Percentiles rank a stretch among this genome's conserved stretches.
Evolutionary conservation across 1,140 invertebrate genomes (phyloP).

Genomic region (Lordiphosa stackelbergi): DNA sequence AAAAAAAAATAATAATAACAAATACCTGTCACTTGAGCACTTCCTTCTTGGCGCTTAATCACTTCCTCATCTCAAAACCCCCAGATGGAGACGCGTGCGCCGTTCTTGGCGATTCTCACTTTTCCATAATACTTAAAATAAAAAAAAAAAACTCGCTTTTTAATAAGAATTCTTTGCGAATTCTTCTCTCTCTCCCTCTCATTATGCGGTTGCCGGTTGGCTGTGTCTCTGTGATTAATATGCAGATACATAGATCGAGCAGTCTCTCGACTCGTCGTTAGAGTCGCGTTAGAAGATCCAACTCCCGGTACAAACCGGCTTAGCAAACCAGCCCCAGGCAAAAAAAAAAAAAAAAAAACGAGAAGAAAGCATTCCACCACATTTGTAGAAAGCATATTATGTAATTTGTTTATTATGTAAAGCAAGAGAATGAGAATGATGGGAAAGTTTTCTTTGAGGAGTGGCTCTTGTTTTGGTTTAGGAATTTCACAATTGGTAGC

Average conservation of each 20-base stretch:
- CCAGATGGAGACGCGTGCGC: slow-evolving; percentile 52
- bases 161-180: slow-evolving; percentile 72
- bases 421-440: slow-evolving; percentile 20
- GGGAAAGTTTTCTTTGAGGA: slow-evolving; percentile 33
- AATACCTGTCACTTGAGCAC: slow-evolving; percentile 44
- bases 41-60: slow-evolving; percentile 45
- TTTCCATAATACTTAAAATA: slow-evolving; percentile 53
- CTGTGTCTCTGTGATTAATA: slow-evolving; percentile 35
- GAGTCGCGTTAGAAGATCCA: slow-evolving; percentile 55
- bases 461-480: slow-evolving; percentile 29
- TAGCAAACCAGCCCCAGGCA: slow-evolving; percentile 41
- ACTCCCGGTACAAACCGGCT: slow-evolving; percentile 52
- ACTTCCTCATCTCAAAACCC: slow-evolving; percentile 42
- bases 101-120: slow-evolving; percentile 68
- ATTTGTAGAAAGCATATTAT: slow-evolving; percentile 50
- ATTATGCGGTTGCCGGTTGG: slow-evolving; percentile 6
- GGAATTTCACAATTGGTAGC: slow-evolving; percentile 39
- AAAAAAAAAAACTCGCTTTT: slow-evolving; percentile 65
- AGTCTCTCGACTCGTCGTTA: slow-evolving; percentile 42
- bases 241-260: slow-evolving; percentile 34
- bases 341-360: slow-evolving; percentile 17
- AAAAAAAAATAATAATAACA: slow-evolving; percentile 18
- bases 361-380: slow-evolving; percentile 49
- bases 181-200: slow-evolving; percentile 33
- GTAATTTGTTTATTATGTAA: slow-evolving; percentile 43